Evolutionary conservation across 2,888 invertebrate genomes (phyloP), one percentile per base, ranked within the genome.

Genomic region (Cactoblastis cactorum): DNA sequence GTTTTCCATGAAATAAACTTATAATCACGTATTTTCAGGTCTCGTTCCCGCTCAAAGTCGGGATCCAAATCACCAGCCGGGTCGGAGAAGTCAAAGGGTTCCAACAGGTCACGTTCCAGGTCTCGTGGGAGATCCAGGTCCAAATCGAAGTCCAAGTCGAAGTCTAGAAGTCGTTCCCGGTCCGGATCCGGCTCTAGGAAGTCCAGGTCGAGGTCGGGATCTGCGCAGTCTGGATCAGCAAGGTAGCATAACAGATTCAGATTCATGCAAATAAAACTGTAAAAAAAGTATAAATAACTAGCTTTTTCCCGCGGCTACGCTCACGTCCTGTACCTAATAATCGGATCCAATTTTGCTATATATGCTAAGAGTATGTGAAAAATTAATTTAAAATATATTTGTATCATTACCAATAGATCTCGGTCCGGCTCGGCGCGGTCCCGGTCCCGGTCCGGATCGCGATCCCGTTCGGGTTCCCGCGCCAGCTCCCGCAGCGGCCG

Each of bases 11-110:
- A n/a, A n/a, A n/a, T n/a, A n/a, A n/a, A n/a, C n/a, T n/a, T n/a
- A n/a, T n/a, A n/a, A n/a, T n/a, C n/a, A 18, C 6, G n/a, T 12
- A 6, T 11, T 63, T 62, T 58, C 53, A 80, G 80, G 45, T 80
- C 83, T 9, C 75, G 79, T 2, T 84, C 85, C 8, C 76, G 82
- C 5, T 84, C 86, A 1, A 82, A 83, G 62, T 85, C 92, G 0
- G 82, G 77, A 0, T 90, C 91, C 0, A 83, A 83, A 46, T 80
- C 80, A 1, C 82, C 80, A 0, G 72, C 70, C 39, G 77, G 80
- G 35, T 67, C 89, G 57, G 64, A 87, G 63, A 68, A 65, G 54
- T 82, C 82, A 8, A 77, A 75, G 45, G 68, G 62, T 0, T 78
- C 79, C 12, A 65, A 65, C 17, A 61, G 69, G 33, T 77, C 78